Evolutionary conservation across 2,113 vertebrate genomes (phyloP).

Genomic region (Ceyx cyanopectus): DNA sequence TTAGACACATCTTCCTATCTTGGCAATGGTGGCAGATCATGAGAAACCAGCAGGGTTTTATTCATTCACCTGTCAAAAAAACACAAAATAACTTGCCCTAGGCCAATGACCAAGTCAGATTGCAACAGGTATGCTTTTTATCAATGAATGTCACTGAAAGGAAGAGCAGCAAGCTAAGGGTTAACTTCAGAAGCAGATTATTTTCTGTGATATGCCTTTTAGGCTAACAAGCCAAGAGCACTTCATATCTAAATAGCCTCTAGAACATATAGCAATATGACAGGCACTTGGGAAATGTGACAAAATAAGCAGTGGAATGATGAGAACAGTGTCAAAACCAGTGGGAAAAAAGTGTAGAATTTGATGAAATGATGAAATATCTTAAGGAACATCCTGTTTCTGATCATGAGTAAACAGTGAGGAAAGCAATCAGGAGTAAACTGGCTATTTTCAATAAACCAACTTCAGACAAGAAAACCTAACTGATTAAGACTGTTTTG

Average conservation of each 20-base stretch:
- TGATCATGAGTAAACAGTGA: background rate
- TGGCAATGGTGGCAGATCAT: background rate
- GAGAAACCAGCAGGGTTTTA: background rate
- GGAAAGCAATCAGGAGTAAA: background rate
- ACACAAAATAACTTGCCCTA: background rate
- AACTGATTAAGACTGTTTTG: background rate
- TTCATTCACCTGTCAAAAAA: slow-evolving; percentile 7
- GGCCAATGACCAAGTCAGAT: background rate
- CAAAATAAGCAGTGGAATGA: slow-evolving; percentile 37
- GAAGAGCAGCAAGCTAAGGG: background rate
- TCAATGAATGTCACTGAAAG: background rate
- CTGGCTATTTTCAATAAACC: background rate
- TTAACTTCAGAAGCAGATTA: background rate
- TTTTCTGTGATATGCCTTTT: background rate
- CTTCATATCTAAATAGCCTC: background rate
- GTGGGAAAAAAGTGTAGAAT: slow-evolving; percentile 28
- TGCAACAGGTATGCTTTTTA: background rate
- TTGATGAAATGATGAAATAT: slow-evolving; percentile 5
- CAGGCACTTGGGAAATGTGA: slow-evolving; percentile 34
- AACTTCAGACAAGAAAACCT: background rate
- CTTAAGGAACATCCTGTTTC: slow-evolving; percentile 9
- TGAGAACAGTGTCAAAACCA: background rate
- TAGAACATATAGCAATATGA: background rate
- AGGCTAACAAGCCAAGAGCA: background rate
- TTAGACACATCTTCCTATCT: background rate